These are phyloP conservation scores for Rhizoglyphus robini DNA, from an alignment of 1,140 invertebrate species.

Conservation along the genomic window DNA sequence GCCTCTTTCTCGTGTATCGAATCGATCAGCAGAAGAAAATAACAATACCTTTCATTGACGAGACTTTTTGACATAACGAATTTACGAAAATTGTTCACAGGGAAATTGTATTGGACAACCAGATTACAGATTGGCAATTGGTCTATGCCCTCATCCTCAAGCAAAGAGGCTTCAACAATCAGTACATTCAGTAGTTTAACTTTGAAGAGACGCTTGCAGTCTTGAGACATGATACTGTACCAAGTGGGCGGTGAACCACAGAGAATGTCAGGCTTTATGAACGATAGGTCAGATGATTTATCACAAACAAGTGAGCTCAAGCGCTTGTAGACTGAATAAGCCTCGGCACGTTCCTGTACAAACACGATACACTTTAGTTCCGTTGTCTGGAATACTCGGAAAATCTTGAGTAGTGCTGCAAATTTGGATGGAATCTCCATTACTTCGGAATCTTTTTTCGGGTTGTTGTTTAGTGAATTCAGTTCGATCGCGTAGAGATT, in stretches of 20 bases:
- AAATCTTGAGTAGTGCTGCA: background rate
- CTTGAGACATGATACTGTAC: background rate
- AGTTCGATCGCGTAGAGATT: background rate
- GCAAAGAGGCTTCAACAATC: slow-evolving; percentile 59
- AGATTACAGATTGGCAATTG: background rate
- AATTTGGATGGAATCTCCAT: too few species aligned
- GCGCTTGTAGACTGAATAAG: slow-evolving; percentile 66
- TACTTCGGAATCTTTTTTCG: too few species aligned
- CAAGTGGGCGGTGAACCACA: background rate
- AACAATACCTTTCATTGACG: slow-evolving; percentile 50
- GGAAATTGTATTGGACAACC: slow-evolving; percentile 52
- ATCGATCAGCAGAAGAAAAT: slow-evolving; percentile 40
- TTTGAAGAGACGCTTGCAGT: slow-evolving; percentile 52
- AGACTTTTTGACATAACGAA: slow-evolving; percentile 59
- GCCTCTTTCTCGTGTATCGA: background rate
- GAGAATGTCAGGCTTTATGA: slow-evolving; percentile 20
- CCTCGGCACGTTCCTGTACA: slow-evolving; percentile 63
- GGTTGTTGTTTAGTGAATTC: too few species aligned
- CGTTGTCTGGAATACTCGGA: background rate
- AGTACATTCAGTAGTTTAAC: slow-evolving; percentile 82
- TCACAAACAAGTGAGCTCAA: slow-evolving; percentile 43
- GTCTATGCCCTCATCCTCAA: slow-evolving; percentile 54
- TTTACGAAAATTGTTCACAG: slow-evolving; percentile 49
- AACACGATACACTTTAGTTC: slow-evolving; percentile 63
- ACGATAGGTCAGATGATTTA: slow-evolving; percentile 20